phyloP scores from a whole-genome alignment of 2,888 invertebrate species.

The Scrobipalpa costella region DNA sequence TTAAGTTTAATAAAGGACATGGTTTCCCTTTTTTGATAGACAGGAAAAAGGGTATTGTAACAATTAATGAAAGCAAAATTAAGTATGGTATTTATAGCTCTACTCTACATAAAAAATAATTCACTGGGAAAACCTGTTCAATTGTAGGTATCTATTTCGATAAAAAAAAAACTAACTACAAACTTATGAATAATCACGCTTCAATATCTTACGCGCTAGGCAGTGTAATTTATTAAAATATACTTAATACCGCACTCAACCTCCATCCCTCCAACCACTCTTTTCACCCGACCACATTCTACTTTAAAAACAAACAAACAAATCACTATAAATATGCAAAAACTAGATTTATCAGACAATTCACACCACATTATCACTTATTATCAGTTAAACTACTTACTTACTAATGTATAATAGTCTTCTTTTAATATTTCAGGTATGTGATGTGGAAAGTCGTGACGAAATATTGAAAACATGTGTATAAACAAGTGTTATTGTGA shows the following conservation, averaged over 20 bases:
- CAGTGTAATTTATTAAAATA: background rate
- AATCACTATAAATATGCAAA: constrained; percentile 27
- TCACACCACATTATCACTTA: constrained; percentile 26
- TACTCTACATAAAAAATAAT: no score
- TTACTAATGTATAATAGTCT: constrained; percentile 27
- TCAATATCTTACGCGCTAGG: no score
- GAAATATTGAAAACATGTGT: constrained; percentile 33
- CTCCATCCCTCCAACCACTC: constrained; percentile 60
- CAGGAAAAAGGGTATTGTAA: no score
- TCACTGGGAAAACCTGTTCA: no score
- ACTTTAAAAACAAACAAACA: constrained; percentile 37
- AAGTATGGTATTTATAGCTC: no score
- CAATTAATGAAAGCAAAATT: no score
- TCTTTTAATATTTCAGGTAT: constrained; percentile 31
- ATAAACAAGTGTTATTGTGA: constrained; percentile 26
- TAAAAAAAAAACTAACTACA: no score
- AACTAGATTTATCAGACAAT: constrained; percentile 32
- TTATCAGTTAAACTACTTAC: constrained; percentile 23
- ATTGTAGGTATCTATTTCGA: no score
- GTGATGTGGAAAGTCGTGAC: constrained; percentile 53
- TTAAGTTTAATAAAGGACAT: no score
- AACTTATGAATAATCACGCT: no score
- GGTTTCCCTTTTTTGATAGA: no score
- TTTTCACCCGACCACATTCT: constrained; percentile 56
- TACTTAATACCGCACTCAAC: constrained; percentile 61